Evolutionary conservation across 2,888 invertebrate species (phyloP).

Genomic region (Dasysyrphus albostriatus): DNA sequence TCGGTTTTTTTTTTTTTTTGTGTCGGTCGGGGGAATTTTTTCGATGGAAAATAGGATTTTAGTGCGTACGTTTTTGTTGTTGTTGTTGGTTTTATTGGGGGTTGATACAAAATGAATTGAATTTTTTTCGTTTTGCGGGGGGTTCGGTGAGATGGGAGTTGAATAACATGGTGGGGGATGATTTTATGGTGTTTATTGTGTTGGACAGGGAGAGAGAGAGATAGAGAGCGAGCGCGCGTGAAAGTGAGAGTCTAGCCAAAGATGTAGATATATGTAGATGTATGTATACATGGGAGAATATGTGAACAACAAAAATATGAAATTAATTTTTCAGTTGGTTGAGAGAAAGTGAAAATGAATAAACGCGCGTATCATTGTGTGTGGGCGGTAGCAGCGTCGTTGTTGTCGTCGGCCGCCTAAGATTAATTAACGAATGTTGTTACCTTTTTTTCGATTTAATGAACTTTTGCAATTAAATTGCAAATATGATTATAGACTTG

Average conservation of each 20-base stretch:
- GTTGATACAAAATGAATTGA: conserved; percentile 77
- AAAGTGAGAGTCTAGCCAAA: conserved; percentile 52
- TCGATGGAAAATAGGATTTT: conserved; percentile 75
- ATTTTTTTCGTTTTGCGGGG: conserved; percentile 46
- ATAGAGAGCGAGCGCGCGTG: conserved; percentile 59
- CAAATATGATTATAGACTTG: not conserved
- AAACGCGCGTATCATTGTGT: conserved; percentile 72
- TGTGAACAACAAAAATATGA: conserved; percentile 77
- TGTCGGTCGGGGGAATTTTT: conserved; percentile 42
- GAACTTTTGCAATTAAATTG: conserved; percentile 17
- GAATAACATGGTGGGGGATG: conserved; percentile 34
- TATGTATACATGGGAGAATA: not conserved
- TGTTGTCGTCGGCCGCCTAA: conserved; percentile 31
- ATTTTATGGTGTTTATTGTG: conserved; percentile 41
- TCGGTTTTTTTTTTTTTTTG: conserved; percentile 58
- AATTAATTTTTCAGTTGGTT: conserved; percentile 77
- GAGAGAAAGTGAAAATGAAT: conserved; percentile 77
- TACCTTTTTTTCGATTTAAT: conserved; percentile 14
- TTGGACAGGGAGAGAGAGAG: conserved; percentile 50
- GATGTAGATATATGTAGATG: conserved; percentile 27
- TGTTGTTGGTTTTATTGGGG: conserved; percentile 52
- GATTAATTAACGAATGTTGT: conserved; percentile 60
- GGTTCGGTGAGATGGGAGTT: conserved; percentile 21
- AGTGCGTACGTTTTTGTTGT: conserved; percentile 75
- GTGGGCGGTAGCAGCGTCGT: conserved; percentile 59